Percentiles rank a stretch among this genome's conserved stretches.
Conservation (phyloP, 2,888 invertebrate genomes). For the Agonopterix heracliana region DNA sequence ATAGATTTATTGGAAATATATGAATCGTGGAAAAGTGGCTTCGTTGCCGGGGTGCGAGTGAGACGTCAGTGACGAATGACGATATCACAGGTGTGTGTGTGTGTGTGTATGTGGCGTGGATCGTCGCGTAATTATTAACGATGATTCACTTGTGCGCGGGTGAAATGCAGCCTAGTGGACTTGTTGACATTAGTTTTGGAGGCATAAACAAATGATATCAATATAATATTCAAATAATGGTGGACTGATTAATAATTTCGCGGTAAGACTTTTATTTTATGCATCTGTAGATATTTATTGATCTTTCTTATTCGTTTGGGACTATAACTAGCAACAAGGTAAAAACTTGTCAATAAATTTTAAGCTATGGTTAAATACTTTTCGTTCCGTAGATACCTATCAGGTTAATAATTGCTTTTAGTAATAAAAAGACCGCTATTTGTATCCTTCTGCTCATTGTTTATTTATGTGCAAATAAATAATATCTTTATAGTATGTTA, state of each 20-base stretch:
- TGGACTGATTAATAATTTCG: constrained; percentile 60
- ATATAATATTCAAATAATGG: constrained; percentile 54
- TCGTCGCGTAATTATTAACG: constrained; percentile 74
- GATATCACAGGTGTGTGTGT: constrained; percentile 58
- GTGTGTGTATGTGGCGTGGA: constrained; percentile 65
- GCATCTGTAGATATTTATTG: not conserved
- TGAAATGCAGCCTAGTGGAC: constrained; percentile 73
- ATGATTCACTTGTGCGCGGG: constrained; percentile 74
- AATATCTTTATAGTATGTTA: too few relatives aligned
- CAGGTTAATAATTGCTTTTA: too few relatives aligned
- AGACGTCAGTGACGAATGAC: constrained; percentile 57
- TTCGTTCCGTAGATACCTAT: too few relatives aligned
- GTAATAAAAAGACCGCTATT: too few relatives aligned
- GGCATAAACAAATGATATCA: constrained; percentile 70
- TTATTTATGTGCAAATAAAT: too few relatives aligned
- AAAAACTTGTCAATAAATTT: too few relatives aligned
- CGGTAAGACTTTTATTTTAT: constrained; percentile 46
- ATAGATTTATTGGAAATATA: constrained; percentile 1
- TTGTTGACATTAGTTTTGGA: constrained; percentile 71
- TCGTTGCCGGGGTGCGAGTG: constrained; percentile 34
- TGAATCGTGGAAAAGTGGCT: constrained; percentile 31
- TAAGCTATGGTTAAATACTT: too few relatives aligned
- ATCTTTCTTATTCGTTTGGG: not conserved
- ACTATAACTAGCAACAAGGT: not conserved
- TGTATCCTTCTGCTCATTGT: too few relatives aligned